phyloP scores from a whole-genome alignment of 2,113 vertebrate species.

The Sardina pilchardus region DNA sequence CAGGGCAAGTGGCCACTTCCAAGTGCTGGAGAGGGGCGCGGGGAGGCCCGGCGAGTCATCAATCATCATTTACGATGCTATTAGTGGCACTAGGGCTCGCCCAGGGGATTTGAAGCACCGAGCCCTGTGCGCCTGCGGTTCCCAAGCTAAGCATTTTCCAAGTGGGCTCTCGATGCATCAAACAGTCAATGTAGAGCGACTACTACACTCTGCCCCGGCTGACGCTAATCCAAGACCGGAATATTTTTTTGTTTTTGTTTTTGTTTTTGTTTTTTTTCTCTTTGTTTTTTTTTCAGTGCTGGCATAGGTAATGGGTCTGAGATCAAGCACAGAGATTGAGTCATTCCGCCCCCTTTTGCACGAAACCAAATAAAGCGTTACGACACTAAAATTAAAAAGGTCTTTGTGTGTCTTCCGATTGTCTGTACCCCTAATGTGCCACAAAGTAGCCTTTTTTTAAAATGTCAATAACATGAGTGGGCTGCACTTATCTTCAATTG shows the following conservation, averaged over 20 bases:
- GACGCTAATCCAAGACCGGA: neutral
- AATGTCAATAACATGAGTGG: conserved; percentile 34
- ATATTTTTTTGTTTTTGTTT: neutral
- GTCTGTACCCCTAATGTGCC: neutral
- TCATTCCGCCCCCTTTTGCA: neutral
- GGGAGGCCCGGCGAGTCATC: conserved; percentile 61
- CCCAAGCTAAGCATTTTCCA: conserved; percentile 53
- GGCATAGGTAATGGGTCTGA: neutral
- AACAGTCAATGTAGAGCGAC: neutral
- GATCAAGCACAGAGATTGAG: neutral
- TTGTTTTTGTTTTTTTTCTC: no score
- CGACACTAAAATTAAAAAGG: neutral
- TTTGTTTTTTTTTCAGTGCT: neutral
- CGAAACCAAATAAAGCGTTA: neutral
- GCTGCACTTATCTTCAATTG: conserved; percentile 31
- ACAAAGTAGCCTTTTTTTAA: conserved; percentile 31
- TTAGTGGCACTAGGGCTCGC: conserved; percentile 61
- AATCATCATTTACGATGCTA: conserved; percentile 68
- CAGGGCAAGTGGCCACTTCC: conserved; percentile 55
- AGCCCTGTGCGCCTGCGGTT: conserved; percentile 54
- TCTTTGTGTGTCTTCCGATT: neutral
- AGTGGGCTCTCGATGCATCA: conserved; percentile 45
- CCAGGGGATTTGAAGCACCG: conserved; percentile 58
- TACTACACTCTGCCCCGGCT: neutral
- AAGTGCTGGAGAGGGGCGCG: conserved; percentile 45